Conservation (phyloP, 2,113 vertebrate species). For the Crocuta crocuta region DNA sequence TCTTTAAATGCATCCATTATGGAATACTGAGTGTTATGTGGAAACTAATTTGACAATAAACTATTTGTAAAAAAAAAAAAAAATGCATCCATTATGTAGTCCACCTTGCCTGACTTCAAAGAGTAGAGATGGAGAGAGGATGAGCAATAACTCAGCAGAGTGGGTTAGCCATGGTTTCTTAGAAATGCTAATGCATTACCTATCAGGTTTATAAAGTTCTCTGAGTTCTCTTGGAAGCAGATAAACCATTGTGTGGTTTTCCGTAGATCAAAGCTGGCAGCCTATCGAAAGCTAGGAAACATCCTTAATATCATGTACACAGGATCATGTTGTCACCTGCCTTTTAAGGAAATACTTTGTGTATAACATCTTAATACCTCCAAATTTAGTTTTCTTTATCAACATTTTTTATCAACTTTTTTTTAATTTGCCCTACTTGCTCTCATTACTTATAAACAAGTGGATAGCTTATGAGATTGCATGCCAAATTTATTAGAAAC, state of each 20-base stretch:
- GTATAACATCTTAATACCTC: conserved; percentile 1
- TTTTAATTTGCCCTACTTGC: not conserved
- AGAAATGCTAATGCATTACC: conserved; percentile 56
- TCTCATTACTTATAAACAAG: conserved; percentile 59
- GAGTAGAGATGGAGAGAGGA: not conserved
- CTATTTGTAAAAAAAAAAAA: too few relatives aligned
- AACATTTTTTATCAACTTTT: not conserved
- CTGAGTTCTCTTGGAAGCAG: conserved; percentile 37
- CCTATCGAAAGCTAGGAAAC: not conserved
- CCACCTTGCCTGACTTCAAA: conserved; percentile 79
- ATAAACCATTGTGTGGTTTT: not conserved
- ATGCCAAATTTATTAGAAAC: conserved; percentile 75
- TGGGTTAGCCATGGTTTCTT: not conserved
- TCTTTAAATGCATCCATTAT: conserved; percentile 73
- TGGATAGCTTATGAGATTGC: conserved; percentile 66
- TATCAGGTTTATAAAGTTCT: conserved; percentile 53
- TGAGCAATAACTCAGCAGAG: rapidly evolving
- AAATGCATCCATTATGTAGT: conserved; percentile 62
- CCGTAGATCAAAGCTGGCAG: conserved; percentile 32
- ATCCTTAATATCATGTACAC: not conserved
- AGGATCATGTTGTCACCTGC: conserved; percentile 34
- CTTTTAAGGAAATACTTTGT: conserved; percentile 60
- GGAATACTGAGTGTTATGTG: too few relatives aligned
- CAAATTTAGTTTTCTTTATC: conserved; percentile 32
- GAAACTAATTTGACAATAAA: too few relatives aligned